Evolutionary conservation across 2,113 vertebrate genomes (phyloP).

Genomic region (Albula goreensis): DNA sequence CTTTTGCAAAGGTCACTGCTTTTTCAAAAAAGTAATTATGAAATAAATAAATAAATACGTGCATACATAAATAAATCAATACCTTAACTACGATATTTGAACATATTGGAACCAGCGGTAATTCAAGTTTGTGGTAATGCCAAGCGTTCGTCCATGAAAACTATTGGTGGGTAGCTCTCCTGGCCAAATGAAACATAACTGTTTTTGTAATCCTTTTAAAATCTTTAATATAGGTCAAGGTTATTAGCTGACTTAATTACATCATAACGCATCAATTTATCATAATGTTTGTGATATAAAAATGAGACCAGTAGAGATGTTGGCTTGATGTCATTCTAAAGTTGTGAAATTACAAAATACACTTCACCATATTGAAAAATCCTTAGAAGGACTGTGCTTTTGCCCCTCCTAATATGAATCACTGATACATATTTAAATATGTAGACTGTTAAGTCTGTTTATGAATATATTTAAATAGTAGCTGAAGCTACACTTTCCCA

Average conservation of each 20-base stretch:
- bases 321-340: not conserved
- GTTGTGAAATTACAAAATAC: not conserved
- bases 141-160: not conserved
- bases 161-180: too few species aligned
- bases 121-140: not conserved
- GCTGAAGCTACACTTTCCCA: too few species aligned
- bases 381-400: not conserved
- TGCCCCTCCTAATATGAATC: not conserved
- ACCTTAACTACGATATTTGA: not conserved
- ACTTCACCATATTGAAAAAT: not conserved
- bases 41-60: not conserved
- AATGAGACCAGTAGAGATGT: not conserved
- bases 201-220: not conserved
- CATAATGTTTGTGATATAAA: not conserved
- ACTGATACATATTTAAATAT: not conserved
- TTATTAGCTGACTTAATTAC: not conserved
- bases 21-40: not conserved
- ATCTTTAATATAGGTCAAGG: not conserved
- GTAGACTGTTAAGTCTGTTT: not conserved
- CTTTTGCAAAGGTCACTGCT: constrained; percentile 25
- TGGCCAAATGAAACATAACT: too few species aligned
- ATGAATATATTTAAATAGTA: too few species aligned
- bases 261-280: not conserved
- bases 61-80: not conserved
- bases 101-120: not conserved